Evolutionary conservation across 2,888 invertebrate species (phyloP), one percentile per base, ranked within the genome.

Genomic region (Venusia cambrica): DNA sequence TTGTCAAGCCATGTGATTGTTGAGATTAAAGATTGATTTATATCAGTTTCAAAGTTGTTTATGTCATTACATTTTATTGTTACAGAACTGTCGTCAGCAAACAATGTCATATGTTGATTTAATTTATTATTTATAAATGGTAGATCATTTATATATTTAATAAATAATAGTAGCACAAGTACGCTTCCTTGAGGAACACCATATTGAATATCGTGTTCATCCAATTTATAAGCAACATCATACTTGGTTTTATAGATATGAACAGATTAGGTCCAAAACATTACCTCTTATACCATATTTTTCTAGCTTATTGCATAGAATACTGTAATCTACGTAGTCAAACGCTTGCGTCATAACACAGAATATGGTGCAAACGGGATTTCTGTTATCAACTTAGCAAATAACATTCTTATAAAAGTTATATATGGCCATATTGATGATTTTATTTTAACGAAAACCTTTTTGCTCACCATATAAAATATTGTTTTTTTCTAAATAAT

Each of bases 271-370:
- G n/a, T n/a, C n/a, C n/a, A n/a, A n/a, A 5, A 20, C n/a, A 10
- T 29, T 29, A 2, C 29, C 29, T 20, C 29, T 29, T 2, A 29
- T 29, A 4, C 29, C 29, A 14, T 14, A 29, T 1, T 14, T n/a
- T 14, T 29, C 20, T 20, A 29, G n/a, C 8, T 29, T 29, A 1
- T n/a, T 7, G 2, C 12, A 5, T 9, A 29, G 4, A 6, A 29
- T 20, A 15, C 9, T 20, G 20, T 21, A 21, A 15, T 29, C 15
- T 2, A 29, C 29, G 15, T 29, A 29, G 15, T 29, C 29, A 9
- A 29, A 29, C 1, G 29, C 29, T 21, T 29, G 29, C 5, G 29
- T 29, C 29, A 29, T 29, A 6, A 20, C 29, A 14, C 29, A 29
- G 4, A 29, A 29, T 8, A 28, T 28, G n/a, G 28, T 7, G 6